phyloP scores from a whole-genome alignment of 30 jellyfish, hydroid and myxozoan species.

The Nemopilema nomurai region DNA sequence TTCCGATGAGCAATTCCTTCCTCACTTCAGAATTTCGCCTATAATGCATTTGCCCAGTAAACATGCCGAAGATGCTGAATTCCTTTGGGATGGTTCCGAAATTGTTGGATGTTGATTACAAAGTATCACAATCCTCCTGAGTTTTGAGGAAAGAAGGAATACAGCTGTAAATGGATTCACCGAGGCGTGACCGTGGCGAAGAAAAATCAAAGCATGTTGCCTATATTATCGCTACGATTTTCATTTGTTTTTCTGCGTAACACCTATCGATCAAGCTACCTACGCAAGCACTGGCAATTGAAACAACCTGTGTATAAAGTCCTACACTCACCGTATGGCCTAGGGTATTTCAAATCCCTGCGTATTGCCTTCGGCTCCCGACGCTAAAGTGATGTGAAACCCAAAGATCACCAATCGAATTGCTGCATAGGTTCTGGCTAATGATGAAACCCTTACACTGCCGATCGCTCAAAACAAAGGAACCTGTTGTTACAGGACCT shows the following conservation, averaged over 20 bases:
- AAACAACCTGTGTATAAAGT: background rate
- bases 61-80: background rate
- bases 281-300: background rate
- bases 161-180: background rate
- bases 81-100: too few species aligned
- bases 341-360: background rate
- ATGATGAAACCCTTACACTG: conserved; percentile 44
- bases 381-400: background rate
- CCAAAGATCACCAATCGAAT: background rate
- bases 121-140: too few species aligned
- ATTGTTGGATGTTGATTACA: too few species aligned
- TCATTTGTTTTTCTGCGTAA: background rate
- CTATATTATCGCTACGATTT: background rate
- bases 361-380: background rate
- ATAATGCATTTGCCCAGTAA: background rate
- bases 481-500: conserved; percentile 49
- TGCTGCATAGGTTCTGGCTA: background rate
- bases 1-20: background rate
- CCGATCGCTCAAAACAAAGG: conserved; percentile 42
- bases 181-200: background rate
- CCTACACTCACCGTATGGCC: background rate
- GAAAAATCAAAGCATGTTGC: background rate
- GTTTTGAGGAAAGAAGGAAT: too few species aligned
- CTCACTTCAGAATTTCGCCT: background rate
- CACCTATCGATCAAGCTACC: too few species aligned